phyloP scores from a whole-genome alignment of 1,140 invertebrate genomes.

The Cotesia typhae region DNA sequence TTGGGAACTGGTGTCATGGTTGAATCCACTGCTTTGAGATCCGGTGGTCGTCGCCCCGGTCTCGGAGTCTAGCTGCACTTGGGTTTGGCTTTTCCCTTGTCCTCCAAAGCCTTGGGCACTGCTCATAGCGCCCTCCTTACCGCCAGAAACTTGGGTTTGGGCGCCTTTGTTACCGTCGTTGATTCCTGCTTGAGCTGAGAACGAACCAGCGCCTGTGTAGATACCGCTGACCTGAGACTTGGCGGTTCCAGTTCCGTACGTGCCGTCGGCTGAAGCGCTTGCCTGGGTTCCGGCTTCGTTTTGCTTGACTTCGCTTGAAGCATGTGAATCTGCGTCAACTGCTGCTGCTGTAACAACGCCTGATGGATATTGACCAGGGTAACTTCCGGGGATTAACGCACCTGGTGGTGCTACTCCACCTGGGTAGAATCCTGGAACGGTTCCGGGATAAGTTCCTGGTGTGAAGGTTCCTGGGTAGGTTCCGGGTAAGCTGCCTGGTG shows the following conservation, averaged over 20 bases:
- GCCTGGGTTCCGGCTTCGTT: conserved; percentile 74
- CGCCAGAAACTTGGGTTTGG: conserved; percentile 77
- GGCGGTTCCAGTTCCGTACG: conserved; percentile 74
- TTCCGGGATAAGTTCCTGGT: not conserved
- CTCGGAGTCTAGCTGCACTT: conserved; percentile 76
- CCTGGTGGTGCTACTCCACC: conserved; percentile 13
- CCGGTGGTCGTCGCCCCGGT: conserved; percentile 76
- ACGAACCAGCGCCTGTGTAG: conserved; percentile 78
- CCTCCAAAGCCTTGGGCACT: conserved; percentile 78
- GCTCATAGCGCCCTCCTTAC: conserved; percentile 77
- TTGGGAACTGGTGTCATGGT: conserved; percentile 79
- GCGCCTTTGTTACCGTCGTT: conserved; percentile 78
- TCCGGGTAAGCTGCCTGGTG: not conserved
- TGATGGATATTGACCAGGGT: conserved; percentile 37
- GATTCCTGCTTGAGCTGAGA: conserved; percentile 83
- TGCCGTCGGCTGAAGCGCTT: conserved; percentile 77
- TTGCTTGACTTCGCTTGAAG: conserved; percentile 75
- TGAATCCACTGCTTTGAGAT: conserved; percentile 77
- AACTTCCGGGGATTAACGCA: not conserved
- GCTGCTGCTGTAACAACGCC: conserved; percentile 31
- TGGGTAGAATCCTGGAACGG: conserved; percentile 20
- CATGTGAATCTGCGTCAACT: conserved; percentile 77
- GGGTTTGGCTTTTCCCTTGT: conserved; percentile 78
- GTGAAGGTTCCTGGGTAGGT: conserved; percentile 4
- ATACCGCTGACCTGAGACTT: conserved; percentile 83